Conservation (phyloP, 1,140 invertebrate genomes). For the Papilio helenus region DNA sequence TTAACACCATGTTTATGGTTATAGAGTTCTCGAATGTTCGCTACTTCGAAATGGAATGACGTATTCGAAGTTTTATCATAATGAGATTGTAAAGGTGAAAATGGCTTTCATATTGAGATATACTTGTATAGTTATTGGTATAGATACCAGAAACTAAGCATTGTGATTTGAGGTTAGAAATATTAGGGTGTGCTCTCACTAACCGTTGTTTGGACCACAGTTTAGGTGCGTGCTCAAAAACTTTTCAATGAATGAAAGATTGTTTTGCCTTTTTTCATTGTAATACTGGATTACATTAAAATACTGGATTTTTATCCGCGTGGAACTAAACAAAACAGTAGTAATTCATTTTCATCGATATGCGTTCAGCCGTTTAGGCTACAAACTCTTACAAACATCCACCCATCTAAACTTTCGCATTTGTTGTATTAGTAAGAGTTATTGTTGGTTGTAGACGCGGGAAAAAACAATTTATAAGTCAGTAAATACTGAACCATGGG, state of each 20-base stretch:
- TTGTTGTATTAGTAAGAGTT: too few relatives aligned
- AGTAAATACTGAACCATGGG: too few relatives aligned
- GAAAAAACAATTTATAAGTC: too few relatives aligned
- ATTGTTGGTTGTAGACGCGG: too few relatives aligned
- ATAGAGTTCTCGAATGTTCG: constrained; percentile 19
- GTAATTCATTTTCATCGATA: too few relatives aligned
- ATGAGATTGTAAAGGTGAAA: constrained; percentile 5
- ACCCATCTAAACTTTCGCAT: too few relatives aligned
- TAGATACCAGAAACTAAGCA: not conserved
- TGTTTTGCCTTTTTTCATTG: too few relatives aligned
- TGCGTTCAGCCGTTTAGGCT: too few relatives aligned
- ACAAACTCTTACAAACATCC: too few relatives aligned
- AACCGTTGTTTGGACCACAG: not conserved
- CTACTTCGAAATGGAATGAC: constrained; percentile 1
- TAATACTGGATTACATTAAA: too few relatives aligned
- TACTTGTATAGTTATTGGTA: not conserved
- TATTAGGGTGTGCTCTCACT: not conserved
- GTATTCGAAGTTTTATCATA: constrained; percentile 18
- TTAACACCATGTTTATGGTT: constrained; percentile 33
- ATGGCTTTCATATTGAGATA: not conserved
- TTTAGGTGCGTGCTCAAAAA: not conserved
- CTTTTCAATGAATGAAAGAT: not conserved
- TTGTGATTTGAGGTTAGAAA: not conserved
- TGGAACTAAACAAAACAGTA: too few relatives aligned
- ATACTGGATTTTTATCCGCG: too few relatives aligned